Evolutionary conservation across 2,797 vertebrate species (phyloP), one percentile per base, ranked within the genome.

Genomic region (Ataeniobius toweri): DNA sequence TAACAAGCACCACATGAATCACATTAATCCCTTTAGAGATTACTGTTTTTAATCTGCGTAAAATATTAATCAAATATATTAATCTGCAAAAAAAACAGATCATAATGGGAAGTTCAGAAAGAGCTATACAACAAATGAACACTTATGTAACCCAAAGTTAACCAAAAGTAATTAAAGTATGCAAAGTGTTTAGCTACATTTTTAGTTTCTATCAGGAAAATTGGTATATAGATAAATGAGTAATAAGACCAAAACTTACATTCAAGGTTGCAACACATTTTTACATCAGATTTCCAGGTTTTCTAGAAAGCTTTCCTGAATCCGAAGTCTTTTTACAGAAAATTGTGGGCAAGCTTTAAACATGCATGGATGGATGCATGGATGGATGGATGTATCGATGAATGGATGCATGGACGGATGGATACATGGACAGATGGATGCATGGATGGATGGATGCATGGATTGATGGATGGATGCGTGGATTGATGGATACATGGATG

Each of bases 11-110:
- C n/a, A 1, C 8, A n/a, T 48, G 79, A 86, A 86, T 81, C 75
- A 1, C 8, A n/a, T 48, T 80, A 86, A 86, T 81, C 75, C 76
- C 0, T 65, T 3, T 4, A 18, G 51, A 78, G 77, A 83, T 84
- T 79, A 82, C 18, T 31, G 71, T 20, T 65, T 83, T 83, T 76
- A 79, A 83, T 87, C 77, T 61, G 44, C 58, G 51, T 73, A 53
- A 78, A 85, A 86, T 73, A 80, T 39, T 1, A 50, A 69, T 84
- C 53, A n/a, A 6, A 77, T 65, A 61, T n/a, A 71, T 68, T 65
- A 10, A 22, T 41, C 63, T 67, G 20, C 8, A 73, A 74, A 71
- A n/a, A 55, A 53, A 68, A 22, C 1, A 46, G 9, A 31, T 36
- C 24, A 53, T 28, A 28, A 53, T 0, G 13, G 16, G 22, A 36